These are phyloP conservation scores for Anolis apletophallus DNA, from an alignment of 2,797 vertebrate species.

Conservation along the genomic window DNA sequence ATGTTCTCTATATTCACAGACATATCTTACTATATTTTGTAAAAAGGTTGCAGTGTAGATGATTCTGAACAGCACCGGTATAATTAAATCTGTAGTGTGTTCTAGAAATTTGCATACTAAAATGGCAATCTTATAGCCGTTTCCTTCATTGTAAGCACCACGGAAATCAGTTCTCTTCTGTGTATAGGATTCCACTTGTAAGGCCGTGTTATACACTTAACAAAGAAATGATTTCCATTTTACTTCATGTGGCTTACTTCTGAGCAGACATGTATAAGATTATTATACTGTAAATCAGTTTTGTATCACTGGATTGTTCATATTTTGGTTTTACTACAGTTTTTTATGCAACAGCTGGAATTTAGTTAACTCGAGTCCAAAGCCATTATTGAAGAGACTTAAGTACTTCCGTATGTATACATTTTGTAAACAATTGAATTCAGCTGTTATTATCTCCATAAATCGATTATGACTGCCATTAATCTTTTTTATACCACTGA, in stretches of 20 bases:
- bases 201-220: background rate
- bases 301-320: constrained; percentile 65
- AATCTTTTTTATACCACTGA: constrained; percentile 79
- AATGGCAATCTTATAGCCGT: background rate
- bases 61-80: constrained; percentile 60
- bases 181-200: background rate
- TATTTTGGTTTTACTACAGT: constrained; percentile 65
- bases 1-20: constrained; percentile 29
- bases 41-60: constrained; percentile 72
- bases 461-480: constrained; percentile 54
- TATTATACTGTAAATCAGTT: constrained; percentile 29
- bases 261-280: background rate
- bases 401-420: constrained; percentile 39
- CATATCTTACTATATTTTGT: constrained; percentile 47
- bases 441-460: background rate
- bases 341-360: constrained; percentile 65
- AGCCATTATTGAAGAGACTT: constrained; percentile 41
- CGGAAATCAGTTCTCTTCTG: background rate
- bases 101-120: constrained; percentile 49
- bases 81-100: constrained; percentile 47
- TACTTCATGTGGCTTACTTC: background rate
- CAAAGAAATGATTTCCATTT: background rate
- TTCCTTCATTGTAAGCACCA: background rate
- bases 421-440: constrained; percentile 58
- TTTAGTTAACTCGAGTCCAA: constrained; percentile 51